A percentile compares a stretch with the other conserved stretches of the same genome.
These are phyloP conservation scores for Melopsittacus undulatus DNA, from an alignment of 2,797 vertebrate genomes.

Conservation along the genomic window DNA sequence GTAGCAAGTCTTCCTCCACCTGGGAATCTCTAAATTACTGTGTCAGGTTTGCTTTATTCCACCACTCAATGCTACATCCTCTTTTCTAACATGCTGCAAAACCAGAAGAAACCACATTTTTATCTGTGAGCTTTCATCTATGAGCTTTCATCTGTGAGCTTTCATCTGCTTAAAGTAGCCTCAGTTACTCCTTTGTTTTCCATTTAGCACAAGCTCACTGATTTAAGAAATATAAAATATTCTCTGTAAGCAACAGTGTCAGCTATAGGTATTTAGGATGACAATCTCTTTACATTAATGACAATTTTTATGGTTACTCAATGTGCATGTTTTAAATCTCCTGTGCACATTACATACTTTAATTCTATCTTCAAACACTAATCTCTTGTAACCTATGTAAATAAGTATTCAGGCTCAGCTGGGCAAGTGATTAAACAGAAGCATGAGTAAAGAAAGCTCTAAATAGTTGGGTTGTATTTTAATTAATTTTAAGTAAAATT, in stretches of 20 bases:
- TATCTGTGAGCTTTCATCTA: background rate
- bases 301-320: background rate
- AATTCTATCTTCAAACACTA: slow-evolving; percentile 16
- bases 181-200: background rate
- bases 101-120: background rate
- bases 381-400: slow-evolving; percentile 20
- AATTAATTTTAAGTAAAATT: slow-evolving; percentile 45
- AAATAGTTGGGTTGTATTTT: slow-evolving; percentile 18
- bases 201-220: background rate
- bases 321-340: slow-evolving; percentile 24
- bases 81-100: background rate
- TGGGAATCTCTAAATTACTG: background rate
- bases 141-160: background rate
- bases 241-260: background rate
- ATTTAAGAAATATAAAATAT: background rate
- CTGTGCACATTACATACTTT: background rate
- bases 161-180: background rate
- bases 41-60: background rate
- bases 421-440: slow-evolving; percentile 21
- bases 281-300: background rate
- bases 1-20: background rate
- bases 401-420: slow-evolving; percentile 18
- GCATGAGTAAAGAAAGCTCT: slow-evolving; percentile 41
- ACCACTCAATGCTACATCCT: background rate
- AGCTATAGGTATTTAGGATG: background rate